These are phyloP conservation scores for Drosophila mojavensis DNA, from an alignment of 1,140 invertebrate species.

Conservation along the genomic window DNA sequence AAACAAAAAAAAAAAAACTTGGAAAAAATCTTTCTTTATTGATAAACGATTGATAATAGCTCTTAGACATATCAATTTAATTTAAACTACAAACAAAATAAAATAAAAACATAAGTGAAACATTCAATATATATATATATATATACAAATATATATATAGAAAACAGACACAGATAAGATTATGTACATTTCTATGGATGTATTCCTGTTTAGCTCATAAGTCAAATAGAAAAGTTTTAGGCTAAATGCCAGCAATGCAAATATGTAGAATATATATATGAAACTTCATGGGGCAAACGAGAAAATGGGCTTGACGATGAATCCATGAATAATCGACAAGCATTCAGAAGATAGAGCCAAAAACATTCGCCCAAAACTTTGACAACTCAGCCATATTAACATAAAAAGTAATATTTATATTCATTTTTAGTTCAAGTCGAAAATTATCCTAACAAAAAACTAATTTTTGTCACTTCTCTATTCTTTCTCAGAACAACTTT, in stretches of 20 bases:
- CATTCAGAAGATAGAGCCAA: no score
- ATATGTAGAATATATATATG: background rate
- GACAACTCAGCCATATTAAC: no score
- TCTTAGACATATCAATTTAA: constrained; percentile 84
- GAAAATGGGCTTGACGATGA: background rate
- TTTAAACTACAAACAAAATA: constrained; percentile 42
- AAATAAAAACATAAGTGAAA: constrained; percentile 4
- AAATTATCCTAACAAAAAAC: no score
- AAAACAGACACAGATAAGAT: constrained; percentile 26
- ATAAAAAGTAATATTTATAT: no score
- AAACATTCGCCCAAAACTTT: no score
- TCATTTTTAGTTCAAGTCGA: no score
- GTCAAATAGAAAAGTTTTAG: constrained; percentile 46
- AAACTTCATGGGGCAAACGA: constrained; percentile 22
- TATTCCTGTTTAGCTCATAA: constrained; percentile 71
- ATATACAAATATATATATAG: constrained; percentile 41
- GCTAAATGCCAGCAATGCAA: constrained; percentile 24
- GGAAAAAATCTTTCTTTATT: constrained; percentile 63
- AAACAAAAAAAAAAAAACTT: constrained; percentile 68
- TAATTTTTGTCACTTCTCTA: no score
- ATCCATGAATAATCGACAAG: no score
- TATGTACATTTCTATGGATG: constrained; percentile 54
- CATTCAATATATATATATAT: constrained; percentile 45
- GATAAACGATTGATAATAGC: constrained; percentile 84
- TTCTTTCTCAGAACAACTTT: no score